Evolutionary conservation across 1,140 invertebrate species (phyloP).

Genomic region (Bursaphelenchus mucronatus): DNA sequence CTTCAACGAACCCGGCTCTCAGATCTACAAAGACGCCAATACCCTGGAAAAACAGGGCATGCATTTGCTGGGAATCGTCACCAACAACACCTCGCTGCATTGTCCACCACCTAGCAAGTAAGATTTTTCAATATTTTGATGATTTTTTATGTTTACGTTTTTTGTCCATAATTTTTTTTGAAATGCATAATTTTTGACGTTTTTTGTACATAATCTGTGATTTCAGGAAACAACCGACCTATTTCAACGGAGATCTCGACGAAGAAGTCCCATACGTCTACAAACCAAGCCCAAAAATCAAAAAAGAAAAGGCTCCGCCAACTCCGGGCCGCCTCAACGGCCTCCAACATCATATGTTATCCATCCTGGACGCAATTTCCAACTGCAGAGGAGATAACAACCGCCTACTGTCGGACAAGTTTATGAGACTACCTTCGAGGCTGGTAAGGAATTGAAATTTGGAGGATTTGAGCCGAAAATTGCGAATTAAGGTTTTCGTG

Average conservation of each 20-base stretch:
- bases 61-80: constrained; percentile 27
- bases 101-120: constrained; percentile 51
- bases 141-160: too few species aligned
- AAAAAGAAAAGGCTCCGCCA: constrained; percentile 5
- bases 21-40: constrained; percentile 75
- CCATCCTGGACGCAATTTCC: constrained; percentile 53
- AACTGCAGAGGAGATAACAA: constrained; percentile 47
- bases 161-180: background rate
- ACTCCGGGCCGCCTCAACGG: constrained; percentile 3
- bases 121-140: too few species aligned
- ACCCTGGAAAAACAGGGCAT: constrained; percentile 33
- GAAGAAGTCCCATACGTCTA: constrained; percentile 71
- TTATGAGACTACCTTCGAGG: constrained; percentile 74
- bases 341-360: constrained; percentile 12
- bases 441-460: constrained; percentile 64
- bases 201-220: background rate
- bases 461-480: background rate
- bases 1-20: constrained; percentile 91
- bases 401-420: constrained; percentile 64
- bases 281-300: constrained; percentile 68
- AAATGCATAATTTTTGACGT: constrained; percentile 6
- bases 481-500: constrained; percentile 6
- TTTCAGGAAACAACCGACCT: constrained; percentile 6
- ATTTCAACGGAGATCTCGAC: constrained; percentile 9
- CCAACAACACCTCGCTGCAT: constrained; percentile 27